Evolutionary conservation across 23 tunicate genomes (phyloP), one percentile per base, ranked within the genome.

Genomic region (Aplidium turbinatum): DNA sequence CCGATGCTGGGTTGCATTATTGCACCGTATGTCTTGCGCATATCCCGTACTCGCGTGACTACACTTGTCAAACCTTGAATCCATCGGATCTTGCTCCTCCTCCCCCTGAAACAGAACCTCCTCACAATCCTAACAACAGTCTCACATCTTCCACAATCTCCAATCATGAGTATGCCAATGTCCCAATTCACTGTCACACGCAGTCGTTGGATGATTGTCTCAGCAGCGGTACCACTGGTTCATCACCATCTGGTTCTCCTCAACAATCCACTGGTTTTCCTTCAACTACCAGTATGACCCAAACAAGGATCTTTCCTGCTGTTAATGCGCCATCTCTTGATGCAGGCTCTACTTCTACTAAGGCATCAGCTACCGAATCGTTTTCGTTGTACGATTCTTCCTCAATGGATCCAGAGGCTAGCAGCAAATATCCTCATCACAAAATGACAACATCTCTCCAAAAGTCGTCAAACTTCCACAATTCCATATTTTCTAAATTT

Each of bases 181-280:
- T 80, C 3, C 33, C 82, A 23, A 68, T 42, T 5, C 96, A 88
- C 56, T 88, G 87, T 22, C 78, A 87, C 29, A 68, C 74, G 27
- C 96, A 81, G 19, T 81, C 87, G 1, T 35, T 75, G 19, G 96
- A 88, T 33, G 96, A 81, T 73, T 73, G 57, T 58, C 50, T 67
- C 1, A 87, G 94, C 51, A 56, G 65, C 45, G 74, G 80, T 42
- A 81, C 87, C 3, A 73, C 82, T 19, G 47, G 67, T 18, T 88
- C 87, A 0, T 76, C 83, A 45, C 31, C 76, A 24, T 88, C 96
- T 29, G 70, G 75, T 2, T 88, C 87, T 38, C 83, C 86, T 3
- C 82, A 75, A 4, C 71, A 63, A 34, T 48, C 23, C 5, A 22
- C 58, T 33, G 11, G 5, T 35, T 36, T n/a, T 65, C 50, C 50